A percentile compares a stretch with the other conserved stretches of the same genome.
These are phyloP conservation scores for Labeo catla DNA, from an alignment of 2,113 vertebrate species.

Conservation along the genomic window DNA sequence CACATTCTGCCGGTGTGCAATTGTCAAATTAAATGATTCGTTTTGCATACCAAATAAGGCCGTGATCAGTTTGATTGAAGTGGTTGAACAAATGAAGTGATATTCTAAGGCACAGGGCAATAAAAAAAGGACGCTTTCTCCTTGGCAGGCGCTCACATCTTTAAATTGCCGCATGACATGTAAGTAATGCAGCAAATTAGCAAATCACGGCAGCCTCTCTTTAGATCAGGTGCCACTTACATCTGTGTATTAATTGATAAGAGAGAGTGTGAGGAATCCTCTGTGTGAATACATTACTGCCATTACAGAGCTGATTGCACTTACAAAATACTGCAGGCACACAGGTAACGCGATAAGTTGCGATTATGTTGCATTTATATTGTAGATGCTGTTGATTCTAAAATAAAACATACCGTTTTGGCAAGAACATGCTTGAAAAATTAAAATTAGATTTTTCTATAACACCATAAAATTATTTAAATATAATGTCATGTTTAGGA, in stretches of 20 bases:
- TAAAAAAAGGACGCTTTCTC: conserved; percentile 5
- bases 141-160: neutral
- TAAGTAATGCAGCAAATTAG: conserved; percentile 36
- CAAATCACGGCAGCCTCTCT: neutral
- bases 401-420: neutral
- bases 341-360: neutral
- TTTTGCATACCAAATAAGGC: conserved; percentile 35
- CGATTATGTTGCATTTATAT: neutral
- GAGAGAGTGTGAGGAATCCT: neutral
- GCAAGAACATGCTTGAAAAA: too few species aligned
- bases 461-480: too few species aligned
- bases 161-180: conserved; percentile 7
- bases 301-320: neutral
- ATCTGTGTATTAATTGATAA: conserved; percentile 35
- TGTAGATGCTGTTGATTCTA: neutral
- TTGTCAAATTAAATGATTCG: conserved; percentile 4
- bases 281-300: conserved; percentile 20
- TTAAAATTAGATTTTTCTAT: too few species aligned
- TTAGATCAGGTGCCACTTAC: conserved; percentile 39
- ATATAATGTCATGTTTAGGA: too few species aligned
- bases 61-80: conserved; percentile 35
- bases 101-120: conserved; percentile 27
- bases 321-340: neutral
- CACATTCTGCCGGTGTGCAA: conserved; percentile 14
- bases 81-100: conserved; percentile 36